These are phyloP conservation scores for Atethmia centrago DNA, from an alignment of 2,888 invertebrate species.

Conservation along the genomic window DNA sequence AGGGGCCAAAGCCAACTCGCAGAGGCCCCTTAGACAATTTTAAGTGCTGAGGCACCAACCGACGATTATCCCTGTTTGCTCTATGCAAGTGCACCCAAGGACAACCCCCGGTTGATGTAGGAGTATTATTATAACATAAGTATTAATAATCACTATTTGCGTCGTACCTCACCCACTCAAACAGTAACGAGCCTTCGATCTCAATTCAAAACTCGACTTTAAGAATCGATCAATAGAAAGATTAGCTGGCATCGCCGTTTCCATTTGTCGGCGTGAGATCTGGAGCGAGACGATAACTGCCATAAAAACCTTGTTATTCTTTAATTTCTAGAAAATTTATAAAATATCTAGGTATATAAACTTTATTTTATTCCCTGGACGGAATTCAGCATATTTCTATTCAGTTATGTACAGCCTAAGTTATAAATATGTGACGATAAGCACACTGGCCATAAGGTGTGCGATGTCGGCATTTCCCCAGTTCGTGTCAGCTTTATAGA, in stretches of 20 bases:
- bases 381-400: slow-evolving; percentile 36
- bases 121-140: slow-evolving; percentile 3
- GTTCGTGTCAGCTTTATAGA: slow-evolving; percentile 62
- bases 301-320: slow-evolving; percentile 36
- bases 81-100: no score
- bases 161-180: not conserved
- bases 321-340: slow-evolving; percentile 34
- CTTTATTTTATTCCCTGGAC: slow-evolving; percentile 5
- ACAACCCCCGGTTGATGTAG: no score
- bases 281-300: slow-evolving; percentile 31
- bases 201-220: slow-evolving; percentile 30
- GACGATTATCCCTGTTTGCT: no score
- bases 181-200: slow-evolving; percentile 32
- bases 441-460: slow-evolving; percentile 45
- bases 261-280: slow-evolving; percentile 4
- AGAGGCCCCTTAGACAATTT: no score
- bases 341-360: slow-evolving; percentile 20
- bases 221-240: slow-evolving; percentile 34
- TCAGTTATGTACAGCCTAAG: slow-evolving; percentile 42
- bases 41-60: no score
- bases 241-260: slow-evolving; percentile 27
- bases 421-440: slow-evolving; percentile 65
- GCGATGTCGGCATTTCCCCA: slow-evolving; percentile 54
- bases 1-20: no score
- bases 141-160: slow-evolving; percentile 31